Conservation (phyloP, 2,113 vertebrate species). For the rat (Rattus norvegicus) region DNA sequence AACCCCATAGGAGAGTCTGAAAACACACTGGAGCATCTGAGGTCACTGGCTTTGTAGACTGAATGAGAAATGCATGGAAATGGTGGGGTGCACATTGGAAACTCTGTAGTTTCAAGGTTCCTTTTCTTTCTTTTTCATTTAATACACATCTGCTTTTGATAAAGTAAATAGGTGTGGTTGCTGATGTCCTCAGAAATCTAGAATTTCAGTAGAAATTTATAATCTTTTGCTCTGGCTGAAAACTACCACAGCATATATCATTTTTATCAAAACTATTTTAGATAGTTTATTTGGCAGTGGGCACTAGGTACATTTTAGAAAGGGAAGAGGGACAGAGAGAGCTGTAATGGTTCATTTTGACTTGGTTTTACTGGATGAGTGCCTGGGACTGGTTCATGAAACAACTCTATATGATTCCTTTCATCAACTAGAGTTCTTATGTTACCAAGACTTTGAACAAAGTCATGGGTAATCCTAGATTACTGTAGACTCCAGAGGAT, state of each 20-base stretch:
- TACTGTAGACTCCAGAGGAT: not conserved
- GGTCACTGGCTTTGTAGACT: not conserved
- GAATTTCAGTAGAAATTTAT: not conserved
- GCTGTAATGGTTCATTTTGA: not conserved
- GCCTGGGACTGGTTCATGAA: too few relatives aligned
- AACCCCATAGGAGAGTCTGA: not conserved
- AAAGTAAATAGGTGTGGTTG: rapidly evolving
- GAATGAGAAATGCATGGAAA: not conserved
- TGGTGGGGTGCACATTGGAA: not conserved
- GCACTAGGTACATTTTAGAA: not conserved
- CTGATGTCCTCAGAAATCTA: not conserved
- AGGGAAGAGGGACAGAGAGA: not conserved
- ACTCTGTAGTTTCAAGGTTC: not conserved
- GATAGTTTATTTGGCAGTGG: not conserved
- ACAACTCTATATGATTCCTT: not conserved
- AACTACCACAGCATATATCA: not conserved
- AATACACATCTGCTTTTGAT: not conserved
- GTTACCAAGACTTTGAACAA: not conserved
- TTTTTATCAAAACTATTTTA: not conserved
- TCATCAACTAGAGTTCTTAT: not conserved
- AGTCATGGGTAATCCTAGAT: not conserved
- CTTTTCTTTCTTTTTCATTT: not conserved
- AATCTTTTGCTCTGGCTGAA: not conserved
- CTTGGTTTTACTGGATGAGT: too few relatives aligned
- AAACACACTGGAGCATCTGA: not conserved